phyloP scores from a whole-genome alignment of 1,140 invertebrate species.

The Aphaenogaster rudis region DNA sequence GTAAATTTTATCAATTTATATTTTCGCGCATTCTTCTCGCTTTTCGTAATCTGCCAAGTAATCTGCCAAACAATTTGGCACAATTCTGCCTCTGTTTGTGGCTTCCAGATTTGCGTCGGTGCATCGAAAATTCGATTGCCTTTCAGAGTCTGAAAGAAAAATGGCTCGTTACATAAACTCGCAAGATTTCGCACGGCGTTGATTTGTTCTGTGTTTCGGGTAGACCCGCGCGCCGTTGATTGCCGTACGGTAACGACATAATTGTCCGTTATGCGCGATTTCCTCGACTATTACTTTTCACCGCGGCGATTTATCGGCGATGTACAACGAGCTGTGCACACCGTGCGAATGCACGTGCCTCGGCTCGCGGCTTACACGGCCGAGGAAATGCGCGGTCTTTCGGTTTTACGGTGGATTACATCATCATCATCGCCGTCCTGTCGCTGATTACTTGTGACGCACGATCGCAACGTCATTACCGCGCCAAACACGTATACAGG shows the following conservation, averaged over 20 bases:
- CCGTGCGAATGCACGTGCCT: slow-evolving; percentile 34
- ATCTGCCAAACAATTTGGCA: neutral
- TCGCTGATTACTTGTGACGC: slow-evolving; percentile 26
- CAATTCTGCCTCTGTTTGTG: neutral
- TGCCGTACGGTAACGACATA: slow-evolving; percentile 58
- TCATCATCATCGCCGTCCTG: slow-evolving; percentile 27
- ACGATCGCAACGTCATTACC: slow-evolving; percentile 38
- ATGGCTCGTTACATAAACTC: slow-evolving; percentile 1
- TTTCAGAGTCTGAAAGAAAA: neutral
- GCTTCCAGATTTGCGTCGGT: neutral
- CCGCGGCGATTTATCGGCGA: slow-evolving; percentile 57
- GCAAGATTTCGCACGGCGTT: neutral
- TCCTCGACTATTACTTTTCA: slow-evolving; percentile 63
- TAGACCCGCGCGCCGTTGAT: slow-evolving; percentile 24
- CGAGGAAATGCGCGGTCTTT: slow-evolving; percentile 54
- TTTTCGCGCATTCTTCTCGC: neutral
- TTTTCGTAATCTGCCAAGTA: neutral
- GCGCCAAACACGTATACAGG: neutral
- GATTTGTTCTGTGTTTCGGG: slow-evolving; percentile 22
- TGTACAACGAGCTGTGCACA: slow-evolving; percentile 58
- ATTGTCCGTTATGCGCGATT: slow-evolving; percentile 61
- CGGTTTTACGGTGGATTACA: slow-evolving; percentile 44
- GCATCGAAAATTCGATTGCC: slow-evolving; percentile 16
- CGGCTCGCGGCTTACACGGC: slow-evolving; percentile 15
- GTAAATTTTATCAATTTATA: neutral